These are phyloP conservation scores for Bubo scandiacus DNA, from an alignment of 2,113 vertebrate species.

Conservation along the genomic window DNA sequence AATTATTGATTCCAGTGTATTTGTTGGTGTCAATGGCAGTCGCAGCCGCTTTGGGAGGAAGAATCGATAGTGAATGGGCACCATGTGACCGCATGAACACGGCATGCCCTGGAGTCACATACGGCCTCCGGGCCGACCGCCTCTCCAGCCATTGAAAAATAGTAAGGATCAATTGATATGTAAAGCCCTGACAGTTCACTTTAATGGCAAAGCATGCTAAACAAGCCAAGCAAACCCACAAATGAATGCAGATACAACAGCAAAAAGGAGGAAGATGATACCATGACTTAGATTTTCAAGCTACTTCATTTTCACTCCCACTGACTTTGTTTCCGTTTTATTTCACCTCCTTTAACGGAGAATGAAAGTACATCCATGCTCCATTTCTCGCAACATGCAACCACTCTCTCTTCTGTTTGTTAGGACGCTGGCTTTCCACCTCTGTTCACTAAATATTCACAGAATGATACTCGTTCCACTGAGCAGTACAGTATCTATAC, in stretches of 20 bases:
- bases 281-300: not conserved
- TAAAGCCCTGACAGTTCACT: fast-evolving
- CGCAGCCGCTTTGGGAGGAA: not conserved
- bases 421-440: not conserved
- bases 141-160: not conserved
- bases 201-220: fast-evolving
- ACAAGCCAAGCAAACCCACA: not conserved
- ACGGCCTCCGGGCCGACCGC: not conserved
- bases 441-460: not conserved
- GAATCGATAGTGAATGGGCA: conserved; percentile 13
- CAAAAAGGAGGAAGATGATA: fast-evolving
- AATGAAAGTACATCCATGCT: not conserved
- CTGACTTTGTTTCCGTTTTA: not conserved
- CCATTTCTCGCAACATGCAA: not conserved
- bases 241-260: fast-evolving
- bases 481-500: not conserved
- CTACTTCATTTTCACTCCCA: not conserved
- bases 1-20: not conserved
- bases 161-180: not conserved
- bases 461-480: fast-evolving
- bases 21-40: not conserved
- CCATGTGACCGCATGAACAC: not conserved
- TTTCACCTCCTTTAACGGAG: not conserved
- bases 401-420: not conserved
- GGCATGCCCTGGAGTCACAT: not conserved